Evolutionary conservation across 2,888 invertebrate species (phyloP), one percentile per base, ranked within the genome.

Genomic region (Clitarchus hookeri): DNA sequence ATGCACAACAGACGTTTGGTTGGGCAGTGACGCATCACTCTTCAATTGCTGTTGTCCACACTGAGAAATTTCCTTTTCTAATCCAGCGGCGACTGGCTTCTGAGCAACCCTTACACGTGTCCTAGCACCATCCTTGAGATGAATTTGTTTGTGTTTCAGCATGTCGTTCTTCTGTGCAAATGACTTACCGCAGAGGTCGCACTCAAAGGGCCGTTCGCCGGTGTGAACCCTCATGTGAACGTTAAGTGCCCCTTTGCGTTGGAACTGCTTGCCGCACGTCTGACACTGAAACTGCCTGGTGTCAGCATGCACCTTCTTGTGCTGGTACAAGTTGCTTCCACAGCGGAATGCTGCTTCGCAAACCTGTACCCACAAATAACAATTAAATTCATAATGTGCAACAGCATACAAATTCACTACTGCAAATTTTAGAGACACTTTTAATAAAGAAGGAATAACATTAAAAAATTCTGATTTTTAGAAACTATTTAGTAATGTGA

Each of bases 91-190:
- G 19, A 23, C 65, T n/a, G 65, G 26, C 82, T n/a, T 44, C 4
- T 26, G 44, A 26, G 0, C 27, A 11, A 27, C 82, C 0, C 82
- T 13, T 11, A 27, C 8, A 8, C 36, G 44, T 11, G 82, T 27
- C 82, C 36, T 8, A 13, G 8, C 82, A 23, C 36, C 82, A 36
- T 23, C 82, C 9, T 65, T 65, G 65, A 82, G 19, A 85, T 88
- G 88, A 27, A 84, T 87, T 36, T 86, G 86, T 8, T 85, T 78
- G 84, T 91, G 91, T 48, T 91, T 91, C 9, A 90, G 87, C 90
- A 91, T 90, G 48, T 91, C 91, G 85, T 90, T 90, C 86, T 91
- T 91, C 86, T 91, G 91, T 0, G 89, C 89, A 84, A 91, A 91
- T 8, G 88, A 87, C 86, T 89, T 88, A 26, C 88, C 89, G 83